Base-by-base conservation (phyloP, 2,113 vertebrate species). In the Gila orcuttii region DNA sequence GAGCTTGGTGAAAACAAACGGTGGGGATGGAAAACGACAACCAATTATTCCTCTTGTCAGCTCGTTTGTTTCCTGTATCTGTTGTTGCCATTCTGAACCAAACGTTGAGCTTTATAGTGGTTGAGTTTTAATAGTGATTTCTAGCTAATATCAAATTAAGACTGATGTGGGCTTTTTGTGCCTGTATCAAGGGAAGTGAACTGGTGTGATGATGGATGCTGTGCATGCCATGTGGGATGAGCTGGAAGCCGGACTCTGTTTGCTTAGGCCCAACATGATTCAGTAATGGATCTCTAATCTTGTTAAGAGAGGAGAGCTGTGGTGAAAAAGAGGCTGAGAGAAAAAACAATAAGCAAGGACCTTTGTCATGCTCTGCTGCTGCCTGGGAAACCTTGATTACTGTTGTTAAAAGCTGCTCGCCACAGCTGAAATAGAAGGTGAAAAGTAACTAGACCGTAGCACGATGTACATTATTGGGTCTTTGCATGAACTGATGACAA, bases 91-190 rank as follows among this genome's bases (percentile, higher is more conserved):
- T 86, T 33, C 59, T 25, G 52, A 28, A 83, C 76, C 82, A 71
- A 13, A 45, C 52, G 21, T 47, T 1, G 28, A 85, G 55, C 33
- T 45, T 86, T 17, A 33, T 28, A 28, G 28, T 28, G 59, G 21
- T 47, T 1, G 28, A 85, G 55, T 28, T 45, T 86, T 13, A 33
- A 57, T 69, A 80, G 88, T 79, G 83, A 74, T 77, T 64, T 87
- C 69, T 84, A 55, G 66, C 79, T 76, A 71, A 57, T 85, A 42
- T 85, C 77, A 85, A 84, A 89, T 92, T 89, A 87, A 81, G 71
- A 90, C 60, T 42, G 86, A 90, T 89, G 82, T 82, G 42, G 47
- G 83, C 47, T 86, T 77, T 68, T 66, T 78, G 47, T 71, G 66
- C 21, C 60, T 69, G 75, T 71, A 84, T 62, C 79, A 69, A 50